A percentile compares a stretch with the other conserved stretches of the same genome.
phyloP scores from a whole-genome alignment of 1,140 invertebrate species.

The Anastrepha obliqua region DNA sequence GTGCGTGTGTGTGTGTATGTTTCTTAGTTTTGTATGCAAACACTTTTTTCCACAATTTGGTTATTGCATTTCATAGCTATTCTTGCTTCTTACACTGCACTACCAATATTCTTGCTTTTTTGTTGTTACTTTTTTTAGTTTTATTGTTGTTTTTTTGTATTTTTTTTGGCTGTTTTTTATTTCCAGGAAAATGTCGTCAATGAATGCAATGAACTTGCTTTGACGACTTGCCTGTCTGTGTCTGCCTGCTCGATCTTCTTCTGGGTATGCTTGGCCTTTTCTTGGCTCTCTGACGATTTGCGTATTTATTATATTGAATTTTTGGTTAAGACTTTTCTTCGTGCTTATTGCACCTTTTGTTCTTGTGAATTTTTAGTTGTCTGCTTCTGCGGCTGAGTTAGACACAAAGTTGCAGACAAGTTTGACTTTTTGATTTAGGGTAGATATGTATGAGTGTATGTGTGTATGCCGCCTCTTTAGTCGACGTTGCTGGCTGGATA shows the following conservation, averaged over 20 bases:
- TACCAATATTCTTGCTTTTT: background rate
- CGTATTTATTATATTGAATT: conserved; percentile 22
- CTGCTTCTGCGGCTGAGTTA: background rate
- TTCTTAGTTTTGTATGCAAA: background rate
- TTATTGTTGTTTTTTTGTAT: background rate
- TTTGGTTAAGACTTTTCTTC: conserved; percentile 17
- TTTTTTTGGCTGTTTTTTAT: conserved; percentile 5
- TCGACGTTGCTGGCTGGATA: background rate
- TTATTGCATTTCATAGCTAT: background rate
- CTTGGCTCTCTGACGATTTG: background rate
- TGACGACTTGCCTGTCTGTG: background rate
- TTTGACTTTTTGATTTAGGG: background rate
- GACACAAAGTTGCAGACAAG: conserved; percentile 22
- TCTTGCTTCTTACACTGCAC: background rate
- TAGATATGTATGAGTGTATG: too few relatives aligned
- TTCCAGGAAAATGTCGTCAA: conserved; percentile 46
- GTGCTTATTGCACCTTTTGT: conserved; percentile 3
- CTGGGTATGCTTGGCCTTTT: background rate
- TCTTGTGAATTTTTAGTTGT: background rate
- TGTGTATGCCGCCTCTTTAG: background rate
- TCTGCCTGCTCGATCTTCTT: background rate
- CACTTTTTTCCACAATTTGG: conserved; percentile 6
- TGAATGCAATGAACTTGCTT: conserved; percentile 45
- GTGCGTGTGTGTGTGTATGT: background rate
- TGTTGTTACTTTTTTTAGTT: background rate